phyloP scores from a whole-genome alignment of 2,797 vertebrate species.

The Pangasius larnaudii region DNA sequence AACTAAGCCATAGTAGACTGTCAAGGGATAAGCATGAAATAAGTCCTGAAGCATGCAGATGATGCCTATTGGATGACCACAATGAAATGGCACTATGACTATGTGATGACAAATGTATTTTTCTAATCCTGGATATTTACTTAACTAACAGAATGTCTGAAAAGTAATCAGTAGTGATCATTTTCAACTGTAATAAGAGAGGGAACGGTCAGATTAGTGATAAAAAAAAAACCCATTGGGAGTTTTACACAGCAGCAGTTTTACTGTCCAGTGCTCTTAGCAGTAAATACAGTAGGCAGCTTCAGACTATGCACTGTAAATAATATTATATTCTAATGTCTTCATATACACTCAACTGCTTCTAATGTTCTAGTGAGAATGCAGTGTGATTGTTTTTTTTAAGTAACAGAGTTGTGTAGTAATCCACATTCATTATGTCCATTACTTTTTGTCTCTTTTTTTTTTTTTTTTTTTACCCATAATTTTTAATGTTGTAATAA shows the following conservation, averaged over 20 bases:
- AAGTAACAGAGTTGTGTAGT: conserved; percentile 61
- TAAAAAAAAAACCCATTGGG: background rate
- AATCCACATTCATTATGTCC: conserved; percentile 62
- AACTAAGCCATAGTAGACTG: conserved; percentile 36
- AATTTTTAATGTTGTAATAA: conserved; percentile 60
- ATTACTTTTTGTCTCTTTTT: conserved; percentile 62
- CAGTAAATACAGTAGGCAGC: conserved; percentile 66
- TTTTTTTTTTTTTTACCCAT: conserved; percentile 53
- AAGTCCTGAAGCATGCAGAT: background rate
- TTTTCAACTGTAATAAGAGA: background rate
- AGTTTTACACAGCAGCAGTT: conserved; percentile 5
- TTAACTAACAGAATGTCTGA: conserved; percentile 13
- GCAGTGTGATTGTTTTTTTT: conserved; percentile 53
- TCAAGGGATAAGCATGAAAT: conserved; percentile 15
- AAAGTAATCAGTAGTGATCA: background rate
- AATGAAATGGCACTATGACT: conserved; percentile 13
- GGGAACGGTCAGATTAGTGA: background rate
- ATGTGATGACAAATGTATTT: conserved; percentile 3
- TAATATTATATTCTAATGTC: conserved; percentile 62
- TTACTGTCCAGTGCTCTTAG: conserved; percentile 3
- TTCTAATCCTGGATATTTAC: conserved; percentile 19
- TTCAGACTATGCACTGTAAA: conserved; percentile 77
- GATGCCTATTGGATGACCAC: background rate
- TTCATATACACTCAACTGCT: conserved; percentile 54
- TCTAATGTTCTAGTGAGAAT: conserved; percentile 65